Base-by-base conservation (phyloP, 2,888 invertebrate genomes). In the Ischnura elegans region DNA sequence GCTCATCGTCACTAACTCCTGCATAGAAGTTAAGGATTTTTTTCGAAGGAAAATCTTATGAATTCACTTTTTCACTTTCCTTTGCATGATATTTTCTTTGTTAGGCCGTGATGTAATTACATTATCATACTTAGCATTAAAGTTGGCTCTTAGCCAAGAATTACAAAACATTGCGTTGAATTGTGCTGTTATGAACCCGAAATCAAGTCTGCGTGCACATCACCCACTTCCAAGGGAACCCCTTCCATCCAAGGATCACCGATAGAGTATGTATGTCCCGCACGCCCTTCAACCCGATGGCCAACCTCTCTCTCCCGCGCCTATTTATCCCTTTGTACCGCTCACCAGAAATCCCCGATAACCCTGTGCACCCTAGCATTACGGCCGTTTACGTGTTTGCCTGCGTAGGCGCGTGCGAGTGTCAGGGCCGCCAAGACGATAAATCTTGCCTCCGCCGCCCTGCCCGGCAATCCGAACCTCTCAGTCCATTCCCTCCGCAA, bases 311-410 rank as follows among this genome's bases (percentile, higher is more conserved):
- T 8, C 29, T 29, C 76, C 76, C 36, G 6, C 25, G 61, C n/a
- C 76, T 36, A 36, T 76, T 76, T 76, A 76, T 76, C 76, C 76
- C 76, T 36, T 76, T 76, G 66, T 76, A 76, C 36, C 76, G 76
- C 25, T 76, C 76, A 76, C 76, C 36, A 76, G 76, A 76, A 76
- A 76, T 76, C 29, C 76, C 76, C n/a, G 16, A 29, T 10, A n/a
- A 29, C 76, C 76, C 76, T 29, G 6, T 2, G 13, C 47, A 6
- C 51, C 2, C 51, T 51, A 29, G 10, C 0, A 10, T 36, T 36
- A 36, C 36, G 36, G 10, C 76, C 76, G 13, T 16, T 3, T 36
- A 29, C 76, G 0, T 4, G n/a, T 51, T 51, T 36, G 29, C 36
- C 76, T 36, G 29, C 36, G 61, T 25, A 21, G 8, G 66, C 5